Evolutionary conservation across 2,113 vertebrate genomes (phyloP).

Genomic region (Marmota flaviventris): DNA sequence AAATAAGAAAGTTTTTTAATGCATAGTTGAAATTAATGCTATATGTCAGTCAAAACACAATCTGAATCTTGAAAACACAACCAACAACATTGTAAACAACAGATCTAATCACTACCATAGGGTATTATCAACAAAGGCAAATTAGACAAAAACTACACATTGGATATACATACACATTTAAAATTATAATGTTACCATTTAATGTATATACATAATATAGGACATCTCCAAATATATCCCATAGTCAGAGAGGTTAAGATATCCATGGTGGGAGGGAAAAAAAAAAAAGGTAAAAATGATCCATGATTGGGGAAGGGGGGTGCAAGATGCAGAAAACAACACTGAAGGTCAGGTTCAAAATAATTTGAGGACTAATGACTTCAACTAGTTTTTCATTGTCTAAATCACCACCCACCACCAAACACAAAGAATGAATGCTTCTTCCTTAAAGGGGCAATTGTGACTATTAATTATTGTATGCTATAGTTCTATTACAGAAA

Average conservation of each 20-base stretch:
- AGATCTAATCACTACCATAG: neutral
- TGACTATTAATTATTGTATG: constrained; percentile 8
- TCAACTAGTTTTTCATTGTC: neutral
- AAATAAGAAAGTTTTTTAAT: neutral
- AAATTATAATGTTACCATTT: constrained; percentile 52
- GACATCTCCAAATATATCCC: neutral
- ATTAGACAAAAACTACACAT: neutral
- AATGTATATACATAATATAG: constrained; percentile 20
- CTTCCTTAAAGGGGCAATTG: constrained; percentile 6
- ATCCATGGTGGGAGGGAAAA: too few relatives aligned
- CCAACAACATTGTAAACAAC: constrained; percentile 37
- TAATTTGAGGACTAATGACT: neutral
- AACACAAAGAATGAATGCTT: neutral
- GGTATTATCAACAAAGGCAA: neutral
- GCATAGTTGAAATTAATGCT: constrained; percentile 27
- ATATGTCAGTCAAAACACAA: constrained; percentile 48
- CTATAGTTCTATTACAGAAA: constrained; percentile 24
- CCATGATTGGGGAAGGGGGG: too few relatives aligned
- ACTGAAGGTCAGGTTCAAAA: neutral
- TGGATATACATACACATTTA: neutral
- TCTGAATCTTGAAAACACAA: constrained; percentile 54
- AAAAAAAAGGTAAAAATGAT: too few relatives aligned
- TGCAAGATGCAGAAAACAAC: neutral
- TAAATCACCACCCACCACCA: neutral
- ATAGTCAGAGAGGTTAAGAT: neutral